Percentiles rank a stretch among this genome's conserved stretches.
These are phyloP conservation scores for Stigmatopora argus DNA, from an alignment of 2,113 vertebrate genomes.

Conservation along the genomic window DNA sequence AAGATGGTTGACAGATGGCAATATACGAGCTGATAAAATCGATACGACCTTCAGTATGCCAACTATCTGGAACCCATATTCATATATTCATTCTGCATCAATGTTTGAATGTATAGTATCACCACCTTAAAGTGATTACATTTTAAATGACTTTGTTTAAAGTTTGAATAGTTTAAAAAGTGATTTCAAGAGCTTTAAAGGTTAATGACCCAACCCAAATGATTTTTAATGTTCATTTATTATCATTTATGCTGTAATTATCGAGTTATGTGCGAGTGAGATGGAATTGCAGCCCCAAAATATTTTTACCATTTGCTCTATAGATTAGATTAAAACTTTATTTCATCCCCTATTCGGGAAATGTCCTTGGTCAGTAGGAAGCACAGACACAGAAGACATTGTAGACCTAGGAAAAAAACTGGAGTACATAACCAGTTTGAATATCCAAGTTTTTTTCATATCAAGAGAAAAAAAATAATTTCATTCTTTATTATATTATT, in stretches of 20 bases:
- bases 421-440: neutral
- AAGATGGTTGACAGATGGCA: no score
- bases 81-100: neutral
- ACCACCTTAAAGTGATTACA: neutral
- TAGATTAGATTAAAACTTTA: no score
- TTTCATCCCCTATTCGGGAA: no score
- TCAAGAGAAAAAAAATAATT: no score
- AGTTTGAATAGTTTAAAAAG: neutral
- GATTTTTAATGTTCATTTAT: neutral
- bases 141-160: neutral
- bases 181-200: neutral
- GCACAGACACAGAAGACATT: no score
- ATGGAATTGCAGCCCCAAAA: neutral
- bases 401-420: no score
- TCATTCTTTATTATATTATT: constrained; percentile 2
- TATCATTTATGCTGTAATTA: neutral
- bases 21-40: no score
- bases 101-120: neutral
- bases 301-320: neutral
- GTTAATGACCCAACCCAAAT: neutral
- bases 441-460: neutral
- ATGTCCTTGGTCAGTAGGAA: no score
- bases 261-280: neutral
- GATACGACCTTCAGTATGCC: neutral
- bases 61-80: neutral